phyloP scores from a whole-genome alignment of 2,888 invertebrate species.

The Taphrorychus bicolor region DNA sequence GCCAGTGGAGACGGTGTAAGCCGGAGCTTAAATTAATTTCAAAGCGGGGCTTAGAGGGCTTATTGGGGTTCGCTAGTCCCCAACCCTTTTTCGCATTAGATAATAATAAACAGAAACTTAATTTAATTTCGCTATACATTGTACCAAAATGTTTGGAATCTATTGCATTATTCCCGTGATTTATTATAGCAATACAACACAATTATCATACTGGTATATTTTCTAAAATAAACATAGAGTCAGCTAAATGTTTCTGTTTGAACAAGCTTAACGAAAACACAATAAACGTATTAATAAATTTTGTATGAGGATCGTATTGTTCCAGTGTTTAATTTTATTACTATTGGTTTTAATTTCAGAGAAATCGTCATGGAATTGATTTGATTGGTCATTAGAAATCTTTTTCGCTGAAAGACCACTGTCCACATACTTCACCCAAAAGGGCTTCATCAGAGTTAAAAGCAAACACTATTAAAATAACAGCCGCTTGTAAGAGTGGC shows the following conservation, averaged over 20 bases:
- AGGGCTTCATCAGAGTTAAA: conserved; percentile 16
- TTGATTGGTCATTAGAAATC: too few relatives aligned
- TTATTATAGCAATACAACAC: not conserved
- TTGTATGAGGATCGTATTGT: not conserved
- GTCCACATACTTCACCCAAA: not conserved
- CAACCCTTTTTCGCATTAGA: not conserved
- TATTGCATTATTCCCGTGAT: not conserved
- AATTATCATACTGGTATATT: not conserved
- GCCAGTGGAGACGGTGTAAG: not conserved
- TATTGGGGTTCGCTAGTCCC: too few relatives aligned
- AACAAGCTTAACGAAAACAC: not conserved
- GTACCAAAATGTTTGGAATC: not conserved
- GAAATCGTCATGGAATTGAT: too few relatives aligned
- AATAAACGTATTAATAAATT: not conserved
- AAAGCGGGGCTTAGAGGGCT: not conserved
- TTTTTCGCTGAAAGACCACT: not conserved
- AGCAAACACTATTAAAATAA: conserved; percentile 27
- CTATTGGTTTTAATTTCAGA: not conserved
- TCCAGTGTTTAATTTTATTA: not conserved
- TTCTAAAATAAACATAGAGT: not conserved
- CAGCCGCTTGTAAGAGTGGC: conserved; percentile 18
- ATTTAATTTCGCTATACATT: not conserved
- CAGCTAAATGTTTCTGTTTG: not conserved
- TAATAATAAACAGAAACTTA: not conserved
- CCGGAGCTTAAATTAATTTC: not conserved